A percentile compares a stretch with the other conserved stretches of the same genome.
These are phyloP conservation scores for Halcyon malimbica DNA, from an alignment of 2,113 vertebrate species.

Conservation along the genomic window DNA sequence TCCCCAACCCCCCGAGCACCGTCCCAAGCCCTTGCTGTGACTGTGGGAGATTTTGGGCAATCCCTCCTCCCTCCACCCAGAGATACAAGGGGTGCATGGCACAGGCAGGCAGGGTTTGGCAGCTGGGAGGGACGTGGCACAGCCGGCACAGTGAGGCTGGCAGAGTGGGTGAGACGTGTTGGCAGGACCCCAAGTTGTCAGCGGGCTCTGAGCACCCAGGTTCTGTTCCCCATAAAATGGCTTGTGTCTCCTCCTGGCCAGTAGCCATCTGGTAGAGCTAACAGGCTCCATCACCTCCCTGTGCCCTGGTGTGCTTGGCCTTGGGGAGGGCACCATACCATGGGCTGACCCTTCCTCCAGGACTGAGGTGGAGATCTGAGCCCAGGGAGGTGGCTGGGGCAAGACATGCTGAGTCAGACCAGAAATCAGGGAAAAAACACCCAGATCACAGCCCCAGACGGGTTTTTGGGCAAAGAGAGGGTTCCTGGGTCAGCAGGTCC, in stretches of 20 bases:
- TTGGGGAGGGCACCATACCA: too few species aligned
- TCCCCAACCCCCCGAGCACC: fast-evolving
- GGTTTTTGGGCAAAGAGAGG: not conserved
- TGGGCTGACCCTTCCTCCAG: not conserved
- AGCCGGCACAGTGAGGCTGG: not conserved
- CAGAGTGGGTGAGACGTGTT: not conserved
- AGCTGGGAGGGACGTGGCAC: not conserved
- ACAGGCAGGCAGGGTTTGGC: not conserved
- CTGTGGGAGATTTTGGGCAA: not conserved
- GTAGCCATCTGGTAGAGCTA: too few species aligned
- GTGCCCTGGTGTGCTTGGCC: fast-evolving
- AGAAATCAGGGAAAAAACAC: not conserved
- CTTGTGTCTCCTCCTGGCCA: too few species aligned
- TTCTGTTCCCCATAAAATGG: too few species aligned
- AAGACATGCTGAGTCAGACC: not conserved
- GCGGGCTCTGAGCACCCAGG: not conserved
- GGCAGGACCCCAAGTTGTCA: not conserved
- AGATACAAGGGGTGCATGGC: not conserved
- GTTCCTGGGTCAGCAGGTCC: not conserved
- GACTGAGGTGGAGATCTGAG: not conserved
- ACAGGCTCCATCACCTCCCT: not conserved
- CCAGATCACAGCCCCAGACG: not conserved
- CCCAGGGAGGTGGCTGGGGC: not conserved
- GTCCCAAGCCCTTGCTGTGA: not conserved
- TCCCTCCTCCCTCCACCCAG: not conserved